Base-by-base conservation (phyloP, 2,797 vertebrate genomes). In the Chrysocyon brachyurus region DNA sequence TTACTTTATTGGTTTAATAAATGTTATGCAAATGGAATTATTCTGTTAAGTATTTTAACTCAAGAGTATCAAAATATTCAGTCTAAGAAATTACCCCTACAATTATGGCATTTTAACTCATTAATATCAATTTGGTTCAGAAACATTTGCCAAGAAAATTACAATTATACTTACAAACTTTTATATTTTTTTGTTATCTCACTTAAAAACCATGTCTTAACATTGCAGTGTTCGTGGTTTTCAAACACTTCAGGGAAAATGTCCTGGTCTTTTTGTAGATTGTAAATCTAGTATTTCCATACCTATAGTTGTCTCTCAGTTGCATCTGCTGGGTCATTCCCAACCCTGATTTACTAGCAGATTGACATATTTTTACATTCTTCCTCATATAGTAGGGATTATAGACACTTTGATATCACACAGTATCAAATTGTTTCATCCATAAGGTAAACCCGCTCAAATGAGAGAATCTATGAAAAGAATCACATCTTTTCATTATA, bases 21-120 rank as follows among this genome's bases (percentile, higher is more conserved):
- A 90, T 72, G n/a, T 75, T 91, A 46, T 10, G 46, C 21, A 79
- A 79, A 52, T 75, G n/a, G 52, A 89, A 94, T 79, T 87, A 93
- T 95, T 90, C n/a, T 90, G 52, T 79, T 79, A 94, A 49, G 54
- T 57, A 66, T 87, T 91, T 90, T 84, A 95, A 56, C 61, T 83
- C 68, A 88, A n/a, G 19, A 56, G 9, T 75, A 81, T 72, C 70
- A 95, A 92, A 96, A 95, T 81, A 84, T n/a, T 72, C 83, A 85
- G 28, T 63, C 14, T 64, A 56, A 77, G 46, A 94, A 95, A 90
- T 90, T 88, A 46, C 3, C 81, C n/a, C 56, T 49, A 72, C 6
- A 64, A 59, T 84, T 92, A 90, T 56, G 54, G 56, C 31, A 75
- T 46, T 84, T 93, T 77, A 66, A 94, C 21, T 84, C 22, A 77